These are phyloP conservation scores for Sminthurides bifidus DNA, from an alignment of 1,140 invertebrate species.

Conservation along the genomic window DNA sequence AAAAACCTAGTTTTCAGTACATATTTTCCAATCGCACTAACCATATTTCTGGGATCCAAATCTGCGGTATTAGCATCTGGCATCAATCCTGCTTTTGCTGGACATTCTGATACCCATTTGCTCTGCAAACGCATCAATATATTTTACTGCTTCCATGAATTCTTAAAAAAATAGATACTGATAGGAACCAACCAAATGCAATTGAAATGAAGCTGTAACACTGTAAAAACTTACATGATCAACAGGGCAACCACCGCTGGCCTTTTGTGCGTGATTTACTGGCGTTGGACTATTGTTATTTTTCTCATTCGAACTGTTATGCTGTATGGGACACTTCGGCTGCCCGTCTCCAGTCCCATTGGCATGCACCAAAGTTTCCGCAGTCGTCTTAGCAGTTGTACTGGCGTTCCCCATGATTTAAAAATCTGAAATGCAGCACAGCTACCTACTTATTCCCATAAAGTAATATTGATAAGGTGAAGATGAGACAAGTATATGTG, in stretches of 20 bases:
- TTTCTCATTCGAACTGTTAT: background rate
- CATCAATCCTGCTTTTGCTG: slow-evolving; percentile 19
- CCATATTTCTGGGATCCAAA: slow-evolving; percentile 29
- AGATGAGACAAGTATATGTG: background rate
- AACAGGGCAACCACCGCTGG: slow-evolving; percentile 21
- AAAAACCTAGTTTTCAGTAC: slow-evolving; percentile 20
- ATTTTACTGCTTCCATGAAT: slow-evolving; percentile 4
- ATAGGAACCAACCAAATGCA: background rate
- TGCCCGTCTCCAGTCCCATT: too few relatives aligned
- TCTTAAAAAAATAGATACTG: background rate
- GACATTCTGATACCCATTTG: slow-evolving; percentile 28
- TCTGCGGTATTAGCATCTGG: slow-evolving; percentile 28
- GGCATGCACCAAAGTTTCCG: background rate
- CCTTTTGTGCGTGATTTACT: background rate
- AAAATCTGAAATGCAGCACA: background rate
- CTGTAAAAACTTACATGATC: slow-evolving; percentile 24
- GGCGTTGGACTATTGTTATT: background rate
- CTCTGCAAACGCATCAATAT: too few relatives aligned
- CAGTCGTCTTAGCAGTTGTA: background rate
- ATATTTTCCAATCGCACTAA: slow-evolving; percentile 6
- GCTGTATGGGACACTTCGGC: background rate
- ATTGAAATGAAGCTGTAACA: background rate
- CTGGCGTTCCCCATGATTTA: slow-evolving; percentile 4
- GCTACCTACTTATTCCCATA: too few relatives aligned
- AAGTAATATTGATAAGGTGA: background rate